Evolutionary conservation across 2,113 vertebrate species (phyloP).

Genomic region (Microcebus ravelobensis): DNA sequence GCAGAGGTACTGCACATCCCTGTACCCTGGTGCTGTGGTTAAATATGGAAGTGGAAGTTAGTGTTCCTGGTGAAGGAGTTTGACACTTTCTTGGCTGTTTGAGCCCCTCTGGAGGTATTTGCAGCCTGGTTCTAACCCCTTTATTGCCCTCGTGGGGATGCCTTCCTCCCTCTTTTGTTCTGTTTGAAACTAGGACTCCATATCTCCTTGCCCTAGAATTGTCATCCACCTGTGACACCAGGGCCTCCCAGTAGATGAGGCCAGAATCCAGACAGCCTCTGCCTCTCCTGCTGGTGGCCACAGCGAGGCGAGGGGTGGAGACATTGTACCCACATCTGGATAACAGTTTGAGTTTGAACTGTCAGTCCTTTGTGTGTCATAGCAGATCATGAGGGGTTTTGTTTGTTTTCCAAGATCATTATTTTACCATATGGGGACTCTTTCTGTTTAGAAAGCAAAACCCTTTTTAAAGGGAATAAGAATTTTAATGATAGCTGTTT

Average conservation of each 20-base stretch:
- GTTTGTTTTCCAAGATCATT: constrained; percentile 37
- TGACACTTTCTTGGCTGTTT: not conserved
- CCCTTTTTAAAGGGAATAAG: constrained; percentile 5
- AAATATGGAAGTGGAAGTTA: not conserved
- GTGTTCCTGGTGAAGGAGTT: not conserved
- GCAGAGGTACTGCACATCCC: not conserved
- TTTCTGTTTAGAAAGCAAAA: constrained; percentile 55
- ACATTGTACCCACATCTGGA: not conserved
- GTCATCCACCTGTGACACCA: not conserved
- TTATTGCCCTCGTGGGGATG: not conserved
- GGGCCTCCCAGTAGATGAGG: not conserved
- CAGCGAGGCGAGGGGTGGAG: not conserved
- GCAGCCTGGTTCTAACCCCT: not conserved
- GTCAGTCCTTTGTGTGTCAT: not conserved
- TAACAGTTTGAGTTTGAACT: not conserved
- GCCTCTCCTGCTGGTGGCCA: not conserved
- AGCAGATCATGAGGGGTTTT: not conserved
- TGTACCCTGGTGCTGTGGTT: not conserved
- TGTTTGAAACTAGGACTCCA: not conserved
- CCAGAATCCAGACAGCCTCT: not conserved
- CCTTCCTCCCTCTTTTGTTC: not conserved
- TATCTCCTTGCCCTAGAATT: not conserved
- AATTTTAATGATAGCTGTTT: constrained; percentile 19
- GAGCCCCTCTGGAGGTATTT: not conserved
- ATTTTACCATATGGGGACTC: not conserved